Evolutionary conservation across 2,888 invertebrate species (phyloP), one percentile per base, ranked within the genome.

Genomic region (Crocallis elinguaria): DNA sequence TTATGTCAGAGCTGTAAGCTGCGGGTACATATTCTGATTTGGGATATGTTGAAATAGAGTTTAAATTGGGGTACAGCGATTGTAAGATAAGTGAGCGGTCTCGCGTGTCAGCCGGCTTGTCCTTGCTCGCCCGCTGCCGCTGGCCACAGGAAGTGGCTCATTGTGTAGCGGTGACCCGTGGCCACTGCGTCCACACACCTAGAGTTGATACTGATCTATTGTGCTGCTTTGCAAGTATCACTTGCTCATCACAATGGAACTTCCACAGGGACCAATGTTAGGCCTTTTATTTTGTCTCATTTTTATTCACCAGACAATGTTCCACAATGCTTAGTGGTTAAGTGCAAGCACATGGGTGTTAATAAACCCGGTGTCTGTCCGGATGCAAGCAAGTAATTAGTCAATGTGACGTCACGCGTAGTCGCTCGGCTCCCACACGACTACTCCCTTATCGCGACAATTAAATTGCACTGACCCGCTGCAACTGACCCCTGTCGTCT

Each of bases 151-250:
- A 89, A 87, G 78, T 84, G 60, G 73, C 83, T 88, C 79, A 80
- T 90, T 89, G 85, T 82, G 78, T 73, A 74, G 76, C 82, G 71
- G 77, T 85, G 86, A 86, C 86, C 86, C 79, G 84, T 82, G 84
- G 70, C 77, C 81, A 75, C 60, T 57, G 68, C 60, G 82, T 69
- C 77, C 80, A 73, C 42, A 44, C 45, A 49, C 50, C 33, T 54
- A 61, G 53, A 60, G 56, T 54, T 54, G 56, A 62, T 61, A 57
- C 62, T 49, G 54, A 54, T 58, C 59, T 49, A 64, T 58, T 57
- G 42, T 52, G 37, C 39, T 39, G 39, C 51, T 57, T 42, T 44
- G 52, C 30, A 53, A 51, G 53, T 54, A 39, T 46, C 55, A 60
- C 44, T 29, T 27, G 29, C 43, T 45, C 42, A 39, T 43, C 16